phyloP scores from a whole-genome alignment of 2,888 invertebrate species.

The Watsonalla cultraria region DNA sequence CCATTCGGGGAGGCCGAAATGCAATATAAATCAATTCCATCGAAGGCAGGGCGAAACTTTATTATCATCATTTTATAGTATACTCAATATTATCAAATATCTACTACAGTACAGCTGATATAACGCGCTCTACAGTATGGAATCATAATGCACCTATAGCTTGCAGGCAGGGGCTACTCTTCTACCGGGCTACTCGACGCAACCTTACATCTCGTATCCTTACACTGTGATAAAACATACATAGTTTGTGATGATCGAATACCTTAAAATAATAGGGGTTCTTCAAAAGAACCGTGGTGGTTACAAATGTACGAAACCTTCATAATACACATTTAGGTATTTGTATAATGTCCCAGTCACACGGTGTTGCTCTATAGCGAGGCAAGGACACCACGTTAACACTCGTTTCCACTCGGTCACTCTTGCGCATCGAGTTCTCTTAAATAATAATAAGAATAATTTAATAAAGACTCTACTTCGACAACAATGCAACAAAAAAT shows the following conservation, averaged over 20 bases:
- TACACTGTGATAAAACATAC: slow-evolving; percentile 13
- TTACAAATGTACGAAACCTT: slow-evolving; percentile 1
- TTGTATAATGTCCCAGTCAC: neutral
- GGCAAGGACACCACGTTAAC: neutral
- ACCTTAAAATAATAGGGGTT: slow-evolving; percentile 19
- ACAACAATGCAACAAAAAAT: slow-evolving; percentile 69
- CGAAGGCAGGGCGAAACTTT: slow-evolving; percentile 29
- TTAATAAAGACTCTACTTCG: slow-evolving; percentile 71
- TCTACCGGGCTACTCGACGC: slow-evolving; percentile 9
- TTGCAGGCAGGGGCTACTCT: slow-evolving; percentile 11
- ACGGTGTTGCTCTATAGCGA: neutral
- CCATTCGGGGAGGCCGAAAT: slow-evolving; percentile 36
- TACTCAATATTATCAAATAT: slow-evolving; percentile 13
- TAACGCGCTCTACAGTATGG: slow-evolving; percentile 8
- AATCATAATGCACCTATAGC: slow-evolving; percentile 3
- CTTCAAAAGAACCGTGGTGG: slow-evolving; percentile 24
- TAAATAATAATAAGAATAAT: slow-evolving; percentile 64
- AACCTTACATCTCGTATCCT: slow-evolving; percentile 20
- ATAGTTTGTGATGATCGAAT: slow-evolving; percentile 28
- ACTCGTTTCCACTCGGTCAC: slow-evolving; percentile 30
- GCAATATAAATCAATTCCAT: slow-evolving; percentile 47
- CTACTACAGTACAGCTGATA: slow-evolving; percentile 15
- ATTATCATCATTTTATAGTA: slow-evolving; percentile 18
- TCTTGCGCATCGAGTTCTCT: slow-evolving; percentile 29
- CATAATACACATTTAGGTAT: neutral